Percentiles rank a stretch among this genome's conserved stretches.
Evolutionary conservation across 1,140 invertebrate genomes (phyloP).

Genomic region (Drosophila saltans): DNA sequence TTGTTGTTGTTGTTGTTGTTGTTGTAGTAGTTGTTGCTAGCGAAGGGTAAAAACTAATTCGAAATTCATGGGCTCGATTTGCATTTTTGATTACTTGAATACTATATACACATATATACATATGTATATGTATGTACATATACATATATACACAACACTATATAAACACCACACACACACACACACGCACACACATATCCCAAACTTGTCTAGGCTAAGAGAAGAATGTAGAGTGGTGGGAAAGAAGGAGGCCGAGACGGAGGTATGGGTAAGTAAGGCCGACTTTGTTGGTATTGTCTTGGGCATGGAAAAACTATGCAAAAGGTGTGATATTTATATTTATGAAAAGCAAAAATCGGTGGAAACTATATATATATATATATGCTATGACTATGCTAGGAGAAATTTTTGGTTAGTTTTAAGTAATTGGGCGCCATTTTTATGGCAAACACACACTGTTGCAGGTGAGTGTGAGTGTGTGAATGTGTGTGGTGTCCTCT

Average conservation of each 20-base stretch:
- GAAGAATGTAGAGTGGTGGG: neutral
- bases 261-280: neutral
- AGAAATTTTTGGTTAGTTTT: slow-evolving; percentile 76
- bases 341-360: slow-evolving; percentile 62
- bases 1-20: slow-evolving; percentile 34
- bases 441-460: slow-evolving; percentile 46
- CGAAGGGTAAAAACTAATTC: slow-evolving; percentile 75
- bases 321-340: slow-evolving; percentile 79
- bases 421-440: slow-evolving; percentile 79
- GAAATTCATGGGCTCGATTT: slow-evolving; percentile 81
- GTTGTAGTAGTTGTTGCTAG: slow-evolving; percentile 33
- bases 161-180: neutral
- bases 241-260: neutral
- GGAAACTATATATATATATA: neutral
- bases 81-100: slow-evolving; percentile 81
- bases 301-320: slow-evolving; percentile 40
- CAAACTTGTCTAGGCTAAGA: neutral
- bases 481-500: slow-evolving; percentile 22
- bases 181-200: neutral
- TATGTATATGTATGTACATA: slow-evolving; percentile 17
- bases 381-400: slow-evolving; percentile 33
- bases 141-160: slow-evolving; percentile 7
- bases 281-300: slow-evolving; percentile 42
- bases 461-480: slow-evolving; percentile 15
- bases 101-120: slow-evolving; percentile 37